Conservation (phyloP, 2,888 invertebrate species). For the Himalopsyche japonica region DNA sequence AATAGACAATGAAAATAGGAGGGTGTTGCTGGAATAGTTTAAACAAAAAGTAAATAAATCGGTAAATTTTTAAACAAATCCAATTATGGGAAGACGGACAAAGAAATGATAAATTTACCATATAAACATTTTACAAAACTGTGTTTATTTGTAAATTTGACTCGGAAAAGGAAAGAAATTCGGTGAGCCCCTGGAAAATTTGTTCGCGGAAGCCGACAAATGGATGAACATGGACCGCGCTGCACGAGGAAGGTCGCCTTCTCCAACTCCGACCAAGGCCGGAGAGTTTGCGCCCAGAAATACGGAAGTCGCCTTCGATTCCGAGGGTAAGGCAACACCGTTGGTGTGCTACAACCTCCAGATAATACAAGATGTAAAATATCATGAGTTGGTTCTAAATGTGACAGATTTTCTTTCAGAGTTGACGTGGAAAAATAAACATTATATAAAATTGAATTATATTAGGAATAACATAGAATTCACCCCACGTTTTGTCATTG, state of each 20-base stretch:
- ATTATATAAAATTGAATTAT: no score
- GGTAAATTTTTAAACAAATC: no score
- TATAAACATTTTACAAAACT: background rate
- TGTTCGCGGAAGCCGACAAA: slow-evolving; percentile 45
- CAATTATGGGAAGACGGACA: no score
- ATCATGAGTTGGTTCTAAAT: background rate
- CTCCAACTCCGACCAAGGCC: slow-evolving; percentile 74
- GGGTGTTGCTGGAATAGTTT: no score
- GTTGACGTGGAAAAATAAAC: no score
- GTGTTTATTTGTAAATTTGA: slow-evolving; percentile 20
- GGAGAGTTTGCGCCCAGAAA: slow-evolving; percentile 71
- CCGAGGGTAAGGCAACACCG: slow-evolving; percentile 66
- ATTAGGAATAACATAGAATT: no score
- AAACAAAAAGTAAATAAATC: no score
- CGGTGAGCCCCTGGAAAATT: slow-evolving; percentile 27
- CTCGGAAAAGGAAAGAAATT: slow-evolving; percentile 21
- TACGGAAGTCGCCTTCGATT: slow-evolving; percentile 73
- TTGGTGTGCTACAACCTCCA: background rate
- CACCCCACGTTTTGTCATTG: no score
- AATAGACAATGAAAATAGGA: no score
- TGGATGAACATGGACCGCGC: slow-evolving; percentile 63
- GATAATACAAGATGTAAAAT: background rate
- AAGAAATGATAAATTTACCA: no score
- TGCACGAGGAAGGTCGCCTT: slow-evolving; percentile 65
- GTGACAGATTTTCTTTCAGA: background rate